Evolutionary conservation across 1,140 invertebrate species (phyloP).

Genomic region (Phthorimaea operculella): DNA sequence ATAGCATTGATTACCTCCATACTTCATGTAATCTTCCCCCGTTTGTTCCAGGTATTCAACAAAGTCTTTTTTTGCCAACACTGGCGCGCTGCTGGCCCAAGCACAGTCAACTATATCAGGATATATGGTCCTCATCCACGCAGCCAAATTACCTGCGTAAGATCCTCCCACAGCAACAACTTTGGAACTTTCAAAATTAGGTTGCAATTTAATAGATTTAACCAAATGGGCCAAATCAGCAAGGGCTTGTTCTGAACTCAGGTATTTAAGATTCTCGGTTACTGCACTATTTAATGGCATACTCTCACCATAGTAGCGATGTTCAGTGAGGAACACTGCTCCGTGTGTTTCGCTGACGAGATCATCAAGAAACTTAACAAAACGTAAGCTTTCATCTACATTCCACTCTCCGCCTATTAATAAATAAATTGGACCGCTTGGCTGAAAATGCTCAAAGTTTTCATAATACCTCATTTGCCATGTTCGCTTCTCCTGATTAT

Average conservation of each 20-base stretch:
- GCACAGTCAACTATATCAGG: slow-evolving; percentile 76
- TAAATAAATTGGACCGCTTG: slow-evolving; percentile 70
- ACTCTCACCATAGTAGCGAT: slow-evolving; percentile 82
- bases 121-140: slow-evolving; percentile 78
- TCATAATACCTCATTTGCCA: slow-evolving; percentile 15
- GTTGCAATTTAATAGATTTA: slow-evolving; percentile 41
- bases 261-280: no score
- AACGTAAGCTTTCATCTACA: no score
- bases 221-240: slow-evolving; percentile 77
- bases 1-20: slow-evolving; percentile 5
- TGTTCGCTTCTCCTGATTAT: slow-evolving; percentile 9
- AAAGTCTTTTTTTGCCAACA: slow-evolving; percentile 72
- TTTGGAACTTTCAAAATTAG: slow-evolving; percentile 32
- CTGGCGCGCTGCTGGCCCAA: slow-evolving; percentile 77
- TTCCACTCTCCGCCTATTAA: slow-evolving; percentile 72
- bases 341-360: slow-evolving; percentile 39
- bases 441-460: slow-evolving; percentile 8
- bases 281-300: slow-evolving; percentile 72
- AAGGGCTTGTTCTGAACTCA: slow-evolving; percentile 76
- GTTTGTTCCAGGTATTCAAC: slow-evolving; percentile 14
- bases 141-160: slow-evolving; percentile 78
- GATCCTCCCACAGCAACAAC: slow-evolving; percentile 79
- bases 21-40: slow-evolving; percentile 2
- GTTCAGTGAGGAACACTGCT: slow-evolving; percentile 67
- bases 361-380: no score